Conservation (phyloP, 2,888 invertebrate species). For the Helobdella robusta region DNA sequence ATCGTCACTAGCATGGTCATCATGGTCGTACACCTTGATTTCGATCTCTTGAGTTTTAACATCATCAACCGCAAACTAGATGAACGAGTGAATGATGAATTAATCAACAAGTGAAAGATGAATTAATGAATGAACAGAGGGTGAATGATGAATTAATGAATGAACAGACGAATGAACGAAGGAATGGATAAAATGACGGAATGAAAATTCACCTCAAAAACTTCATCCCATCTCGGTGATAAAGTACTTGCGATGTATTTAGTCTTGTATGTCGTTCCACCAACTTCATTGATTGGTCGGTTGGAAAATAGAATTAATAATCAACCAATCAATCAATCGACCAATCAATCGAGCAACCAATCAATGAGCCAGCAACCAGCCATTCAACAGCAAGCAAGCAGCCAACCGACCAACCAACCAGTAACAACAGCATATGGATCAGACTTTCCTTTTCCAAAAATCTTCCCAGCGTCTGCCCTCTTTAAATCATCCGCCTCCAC, state of each 20-base stretch:
- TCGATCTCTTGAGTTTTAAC: slow-evolving; percentile 16
- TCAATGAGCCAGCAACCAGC: too few relatives aligned
- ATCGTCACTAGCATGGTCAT: slow-evolving; percentile 19
- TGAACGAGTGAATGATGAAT: not conserved
- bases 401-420: not conserved
- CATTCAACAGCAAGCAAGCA: too few relatives aligned
- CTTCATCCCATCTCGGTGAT: slow-evolving; percentile 19
- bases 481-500: slow-evolving; percentile 22
- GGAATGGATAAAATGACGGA: not conserved
- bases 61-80: slow-evolving; percentile 15
- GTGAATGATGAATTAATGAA: not conserved
- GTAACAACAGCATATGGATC: slow-evolving; percentile 16
- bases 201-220: slow-evolving; percentile 12
- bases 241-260: slow-evolving; percentile 8
- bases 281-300: not conserved
- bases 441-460: slow-evolving; percentile 22
- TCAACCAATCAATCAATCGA: not conserved
- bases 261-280: slow-evolving; percentile 10
- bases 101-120: too few relatives aligned
- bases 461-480: slow-evolving; percentile 19
- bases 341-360: not conserved
- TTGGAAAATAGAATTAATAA: not conserved
- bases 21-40: slow-evolving; percentile 15
- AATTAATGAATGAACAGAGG: not conserved
- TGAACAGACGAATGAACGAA: not conserved